phyloP scores from a whole-genome alignment of 2,888 invertebrate species.

The Oscheius sp. region DNA sequence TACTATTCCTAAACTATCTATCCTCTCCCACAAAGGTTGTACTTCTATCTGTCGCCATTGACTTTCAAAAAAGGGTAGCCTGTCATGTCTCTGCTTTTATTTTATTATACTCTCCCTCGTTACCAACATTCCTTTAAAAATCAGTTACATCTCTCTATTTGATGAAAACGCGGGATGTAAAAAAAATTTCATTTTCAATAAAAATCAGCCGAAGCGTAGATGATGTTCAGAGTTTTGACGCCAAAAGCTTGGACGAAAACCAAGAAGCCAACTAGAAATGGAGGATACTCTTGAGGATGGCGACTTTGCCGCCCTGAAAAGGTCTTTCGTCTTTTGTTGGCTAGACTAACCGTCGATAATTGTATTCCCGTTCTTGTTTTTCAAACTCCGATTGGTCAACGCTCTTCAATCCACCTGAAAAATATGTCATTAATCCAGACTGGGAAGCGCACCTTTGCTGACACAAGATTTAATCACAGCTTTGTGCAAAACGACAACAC shows the following conservation, averaged over 20 bases:
- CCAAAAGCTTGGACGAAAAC: constrained; percentile 42
- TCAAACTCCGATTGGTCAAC: constrained; percentile 40
- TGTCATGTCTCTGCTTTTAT: not conserved
- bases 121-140: constrained; percentile 21
- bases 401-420: constrained; percentile 25
- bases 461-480: constrained; percentile 39
- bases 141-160: constrained; percentile 9
- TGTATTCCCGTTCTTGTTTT: constrained; percentile 33
- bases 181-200: not conserved
- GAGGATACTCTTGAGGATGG: constrained; percentile 5
- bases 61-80: constrained; percentile 6
- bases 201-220: constrained; percentile 42
- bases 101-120: not conserved
- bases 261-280: constrained; percentile 33
- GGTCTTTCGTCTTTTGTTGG: not conserved
- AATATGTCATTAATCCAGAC: not conserved
- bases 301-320: not conserved
- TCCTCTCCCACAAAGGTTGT: not conserved
- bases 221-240: constrained; percentile 41
- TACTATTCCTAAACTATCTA: constrained; percentile 46
- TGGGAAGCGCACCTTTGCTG: constrained; percentile 25
- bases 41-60: not conserved
- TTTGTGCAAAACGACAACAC: constrained; percentile 42
- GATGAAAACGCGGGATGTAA: constrained; percentile 1
- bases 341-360: constrained; percentile 17